phyloP scores from a whole-genome alignment of 2,797 vertebrate species.

The Diglossa cyanea region DNA sequence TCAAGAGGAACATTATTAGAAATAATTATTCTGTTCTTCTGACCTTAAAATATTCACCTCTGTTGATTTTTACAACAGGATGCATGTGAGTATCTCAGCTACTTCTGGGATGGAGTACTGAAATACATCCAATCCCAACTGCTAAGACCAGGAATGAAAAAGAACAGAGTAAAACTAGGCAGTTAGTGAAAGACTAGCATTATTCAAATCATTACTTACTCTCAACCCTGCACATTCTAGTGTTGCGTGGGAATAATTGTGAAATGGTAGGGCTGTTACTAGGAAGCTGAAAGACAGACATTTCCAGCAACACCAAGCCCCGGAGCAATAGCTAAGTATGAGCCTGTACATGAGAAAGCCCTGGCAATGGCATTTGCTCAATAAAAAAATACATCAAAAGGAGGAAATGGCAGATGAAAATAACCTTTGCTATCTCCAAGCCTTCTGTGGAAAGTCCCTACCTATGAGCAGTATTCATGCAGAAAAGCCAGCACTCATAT shows the following conservation, averaged over 20 bases:
- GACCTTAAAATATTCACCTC: neutral
- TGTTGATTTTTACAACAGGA: neutral
- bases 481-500: neutral
- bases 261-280: neutral
- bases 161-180: neutral
- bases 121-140: neutral
- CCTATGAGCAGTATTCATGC: neutral
- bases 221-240: neutral
- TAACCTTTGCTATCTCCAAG: neutral
- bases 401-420: neutral
- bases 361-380: neutral
- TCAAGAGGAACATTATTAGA: neutral
- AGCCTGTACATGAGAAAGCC: neutral
- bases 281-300: neutral
- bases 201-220: neutral
- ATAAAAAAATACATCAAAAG: neutral
- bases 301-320: neutral
- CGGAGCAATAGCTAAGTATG: neutral
- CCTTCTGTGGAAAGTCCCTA: neutral
- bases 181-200: neutral
- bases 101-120: neutral
- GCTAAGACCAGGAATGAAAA: neutral
- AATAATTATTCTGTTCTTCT: neutral
- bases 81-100: neutral
- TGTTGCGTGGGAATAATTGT: neutral